Conservation (phyloP, 92 coral and sea anemone genomes). For the Porites evermanni region DNA sequence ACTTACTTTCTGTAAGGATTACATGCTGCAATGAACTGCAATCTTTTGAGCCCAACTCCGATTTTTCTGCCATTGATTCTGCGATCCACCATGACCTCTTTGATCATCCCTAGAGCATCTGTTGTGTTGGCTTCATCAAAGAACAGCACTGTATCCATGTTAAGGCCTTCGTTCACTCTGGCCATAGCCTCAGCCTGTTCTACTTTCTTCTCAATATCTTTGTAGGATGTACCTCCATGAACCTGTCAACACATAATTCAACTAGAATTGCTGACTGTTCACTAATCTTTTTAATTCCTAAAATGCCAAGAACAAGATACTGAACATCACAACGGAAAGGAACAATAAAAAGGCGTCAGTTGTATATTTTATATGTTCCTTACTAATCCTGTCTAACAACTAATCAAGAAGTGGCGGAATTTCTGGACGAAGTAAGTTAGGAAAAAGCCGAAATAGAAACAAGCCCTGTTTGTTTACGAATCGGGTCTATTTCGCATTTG, state of each 20-base stretch:
- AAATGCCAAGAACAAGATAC: no score
- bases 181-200: slow-evolving; percentile 81
- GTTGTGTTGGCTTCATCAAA: slow-evolving; percentile 93
- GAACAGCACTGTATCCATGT: slow-evolving; percentile 76
- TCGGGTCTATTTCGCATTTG: no score
- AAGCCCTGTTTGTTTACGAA: no score
- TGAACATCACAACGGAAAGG: no score
- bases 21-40: slow-evolving; percentile 77
- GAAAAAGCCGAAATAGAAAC: no score
- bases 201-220: slow-evolving; percentile 79
- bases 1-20: slow-evolving; percentile 66
- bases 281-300: no score
- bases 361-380: no score
- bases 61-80: slow-evolving; percentile 69
- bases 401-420: no score
- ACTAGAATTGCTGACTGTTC: no score
- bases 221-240: slow-evolving; percentile 84
- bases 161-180: slow-evolving; percentile 39
- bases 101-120: slow-evolving; percentile 78
- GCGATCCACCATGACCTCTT: slow-evolving; percentile 87
- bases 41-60: slow-evolving; percentile 52
- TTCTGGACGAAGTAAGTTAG: no score
- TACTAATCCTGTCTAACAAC: no score
- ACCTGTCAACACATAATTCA: slow-evolving; percentile 46
- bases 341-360: no score